A percentile compares a stretch with the other conserved stretches of the same genome.
Evolutionary conservation across 2,113 vertebrate species (phyloP).

Genomic region (Cepphus grylle): DNA sequence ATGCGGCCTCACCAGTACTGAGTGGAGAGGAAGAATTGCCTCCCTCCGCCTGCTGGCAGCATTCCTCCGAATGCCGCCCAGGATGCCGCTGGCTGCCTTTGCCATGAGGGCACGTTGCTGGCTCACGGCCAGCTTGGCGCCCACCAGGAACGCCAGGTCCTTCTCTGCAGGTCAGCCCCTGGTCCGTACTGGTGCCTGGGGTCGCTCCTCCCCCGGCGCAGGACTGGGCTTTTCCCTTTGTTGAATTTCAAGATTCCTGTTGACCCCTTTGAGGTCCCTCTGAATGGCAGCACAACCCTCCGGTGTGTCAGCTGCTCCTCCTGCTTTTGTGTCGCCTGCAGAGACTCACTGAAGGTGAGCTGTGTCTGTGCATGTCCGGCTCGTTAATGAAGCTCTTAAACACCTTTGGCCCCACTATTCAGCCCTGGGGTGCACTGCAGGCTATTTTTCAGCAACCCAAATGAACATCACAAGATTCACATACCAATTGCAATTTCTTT

Average conservation of each 20-base stretch:
- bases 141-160: not conserved
- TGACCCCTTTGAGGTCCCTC: not conserved
- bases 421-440: not conserved
- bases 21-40: not conserved
- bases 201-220: not conserved
- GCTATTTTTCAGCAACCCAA: not conserved
- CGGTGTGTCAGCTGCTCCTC: fast-evolving
- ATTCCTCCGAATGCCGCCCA: not conserved
- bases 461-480: fast-evolving
- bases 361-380: not conserved
- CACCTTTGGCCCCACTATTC: fast-evolving
- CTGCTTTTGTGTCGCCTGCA: fast-evolving
- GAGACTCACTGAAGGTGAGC: not conserved
- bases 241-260: fast-evolving
- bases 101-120: fast-evolving
- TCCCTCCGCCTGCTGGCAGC: fast-evolving
- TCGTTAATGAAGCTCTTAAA: fast-evolving
- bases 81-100: not conserved
- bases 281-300: not conserved
- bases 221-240: not conserved
- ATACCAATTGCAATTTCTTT: not conserved
- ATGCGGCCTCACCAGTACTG: not conserved
- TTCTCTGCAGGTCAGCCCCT: not conserved
- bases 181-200: fast-evolving
- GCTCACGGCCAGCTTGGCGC: fast-evolving